phyloP scores from a whole-genome alignment of 2,797 vertebrate genomes.

The Hippocampus kuda region DNA sequence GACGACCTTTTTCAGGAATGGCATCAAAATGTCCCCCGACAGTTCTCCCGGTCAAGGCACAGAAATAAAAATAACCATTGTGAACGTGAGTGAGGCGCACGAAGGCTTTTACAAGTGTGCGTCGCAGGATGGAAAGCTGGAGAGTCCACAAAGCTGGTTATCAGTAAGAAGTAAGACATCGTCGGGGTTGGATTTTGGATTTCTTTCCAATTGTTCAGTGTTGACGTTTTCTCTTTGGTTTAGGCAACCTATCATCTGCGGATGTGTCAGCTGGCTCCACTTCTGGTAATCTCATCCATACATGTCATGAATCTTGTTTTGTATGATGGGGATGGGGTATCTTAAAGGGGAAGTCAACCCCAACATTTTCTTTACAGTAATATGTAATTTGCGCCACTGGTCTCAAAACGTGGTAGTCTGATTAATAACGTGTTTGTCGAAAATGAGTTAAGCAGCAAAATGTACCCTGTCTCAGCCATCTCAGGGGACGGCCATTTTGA shows the following conservation, averaged over 20 bases:
- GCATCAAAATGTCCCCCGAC: slow-evolving; percentile 13
- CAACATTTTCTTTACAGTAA: no score
- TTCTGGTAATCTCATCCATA: slow-evolving; percentile 17
- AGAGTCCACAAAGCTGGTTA: slow-evolving; percentile 55
- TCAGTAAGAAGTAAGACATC: slow-evolving; percentile 36
- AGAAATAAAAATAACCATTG: slow-evolving; percentile 27
- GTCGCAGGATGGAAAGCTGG: slow-evolving; percentile 18
- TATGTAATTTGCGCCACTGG: no score
- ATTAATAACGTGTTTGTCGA: no score
- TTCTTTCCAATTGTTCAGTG: not conserved
- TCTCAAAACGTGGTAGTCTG: no score
- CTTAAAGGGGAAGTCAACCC: no score
- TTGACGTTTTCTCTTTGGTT: slow-evolving; percentile 12
- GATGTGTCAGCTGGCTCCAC: slow-evolving; percentile 5
- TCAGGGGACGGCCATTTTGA: no score
- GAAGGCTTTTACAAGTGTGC: slow-evolving; percentile 57
- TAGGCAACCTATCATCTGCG: slow-evolving; percentile 30
- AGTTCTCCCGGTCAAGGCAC: slow-evolving; percentile 8
- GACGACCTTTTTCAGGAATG: slow-evolving; percentile 48
- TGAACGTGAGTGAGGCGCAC: slow-evolving; percentile 40
- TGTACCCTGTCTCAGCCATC: no score
- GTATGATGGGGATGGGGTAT: no score
- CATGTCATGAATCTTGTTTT: not conserved
- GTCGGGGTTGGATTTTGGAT: not conserved
- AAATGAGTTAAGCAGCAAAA: no score